Evolutionary conservation across 2,797 vertebrate species (phyloP), one percentile per base, ranked within the genome.

Genomic region (Anolis apletophallus): DNA sequence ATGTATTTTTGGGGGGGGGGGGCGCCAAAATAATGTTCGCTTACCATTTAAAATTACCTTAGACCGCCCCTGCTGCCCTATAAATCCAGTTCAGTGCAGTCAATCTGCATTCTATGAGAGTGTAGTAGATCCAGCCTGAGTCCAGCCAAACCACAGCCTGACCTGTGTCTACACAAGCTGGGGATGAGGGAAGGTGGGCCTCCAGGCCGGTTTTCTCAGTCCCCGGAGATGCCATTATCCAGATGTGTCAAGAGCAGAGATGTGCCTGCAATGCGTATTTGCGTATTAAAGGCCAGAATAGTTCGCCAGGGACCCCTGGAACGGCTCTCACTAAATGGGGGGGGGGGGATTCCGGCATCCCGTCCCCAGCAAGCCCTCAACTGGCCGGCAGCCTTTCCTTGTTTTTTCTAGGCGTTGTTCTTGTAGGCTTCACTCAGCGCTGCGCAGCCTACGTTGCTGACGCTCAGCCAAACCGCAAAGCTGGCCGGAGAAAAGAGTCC

Each of bases 211-310:
- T 74, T 69, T 75, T 89, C 89, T 89, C 54, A 10, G 71, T 77
- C 89, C 78, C 55, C 77, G 87, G 89, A 77, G 55, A 84, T 73
- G 19, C 71, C 8, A 1, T 93, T 84, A 87, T 85, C 77, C 75
- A n/a, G 55, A 90, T 87, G 85, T 46, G 21, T 75, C 52, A 29
- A 89, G 84, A 21, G 2, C 84, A 71, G 87, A 90, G 85, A 73
- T 69, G 84, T 69, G 71, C 57, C 90, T 90, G 77, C 67, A 76
- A 83, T 85, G n/a, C 7, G 5, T 86, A 87, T 93, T 80, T 85
- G n/a, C 7, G 5, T 86, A 87, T 93, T 80, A 55, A 52, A 90
- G 89, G 68, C 36, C 2, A 2, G 36, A 29, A 32, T 50, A 29
- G 87, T 88, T 55, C 0, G 12, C 0, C 0, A 55, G 71, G 52